phyloP scores from a whole-genome alignment of 2,113 vertebrate species.

The Machaerirhynchus nigripectus region DNA sequence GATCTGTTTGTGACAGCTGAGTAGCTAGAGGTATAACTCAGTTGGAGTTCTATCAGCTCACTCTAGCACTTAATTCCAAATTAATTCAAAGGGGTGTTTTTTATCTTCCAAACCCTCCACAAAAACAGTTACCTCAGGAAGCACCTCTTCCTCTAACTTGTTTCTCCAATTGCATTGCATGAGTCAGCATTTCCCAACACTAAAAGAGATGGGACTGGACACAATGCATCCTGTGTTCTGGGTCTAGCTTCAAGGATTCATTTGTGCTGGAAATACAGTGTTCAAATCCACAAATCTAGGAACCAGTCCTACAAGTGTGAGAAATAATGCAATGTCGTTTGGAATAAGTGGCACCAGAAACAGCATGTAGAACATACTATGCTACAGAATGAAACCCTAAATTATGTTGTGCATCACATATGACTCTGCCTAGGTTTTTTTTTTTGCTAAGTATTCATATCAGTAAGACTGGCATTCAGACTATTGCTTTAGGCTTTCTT shows the following conservation, averaged over 20 bases:
- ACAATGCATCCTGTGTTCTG: neutral
- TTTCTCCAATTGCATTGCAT: neutral
- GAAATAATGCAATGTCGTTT: neutral
- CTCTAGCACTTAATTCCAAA: neutral
- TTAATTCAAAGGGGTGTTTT: neutral
- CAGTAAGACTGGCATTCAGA: neutral
- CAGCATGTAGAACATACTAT: neutral
- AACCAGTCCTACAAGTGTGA: neutral
- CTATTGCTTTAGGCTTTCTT: constrained; percentile 1
- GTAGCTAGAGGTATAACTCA: neutral
- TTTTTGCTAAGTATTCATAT: neutral
- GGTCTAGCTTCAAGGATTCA: neutral
- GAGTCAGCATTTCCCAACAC: neutral
- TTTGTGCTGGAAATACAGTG: neutral
- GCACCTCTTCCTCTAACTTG: neutral
- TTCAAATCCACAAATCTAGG: neutral
- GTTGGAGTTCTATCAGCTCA: neutral
- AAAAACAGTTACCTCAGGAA: neutral
- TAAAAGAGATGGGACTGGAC: neutral
- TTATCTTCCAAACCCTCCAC: neutral
- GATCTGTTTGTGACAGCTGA: neutral
- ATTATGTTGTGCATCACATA: neutral
- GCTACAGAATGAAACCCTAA: neutral
- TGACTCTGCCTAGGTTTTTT: neutral
- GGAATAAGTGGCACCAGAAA: neutral